Base-by-base conservation (phyloP, 2,888 invertebrate species). In the Stratiomys singularior region DNA sequence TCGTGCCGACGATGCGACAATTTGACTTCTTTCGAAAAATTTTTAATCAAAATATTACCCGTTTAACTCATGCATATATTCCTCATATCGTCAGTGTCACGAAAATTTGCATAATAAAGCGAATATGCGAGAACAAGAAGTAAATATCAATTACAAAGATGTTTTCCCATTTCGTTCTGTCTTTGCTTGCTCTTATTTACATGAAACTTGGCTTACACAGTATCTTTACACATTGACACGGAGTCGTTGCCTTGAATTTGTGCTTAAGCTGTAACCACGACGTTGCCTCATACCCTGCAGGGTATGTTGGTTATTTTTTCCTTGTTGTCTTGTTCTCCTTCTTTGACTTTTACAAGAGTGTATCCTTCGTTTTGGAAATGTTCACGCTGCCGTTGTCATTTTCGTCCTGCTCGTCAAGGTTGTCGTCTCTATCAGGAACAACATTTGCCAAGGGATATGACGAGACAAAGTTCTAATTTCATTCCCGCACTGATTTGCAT, bases 401-500 rank as follows among this genome's bases (percentile, higher is more conserved):
- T 13, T 52, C 52, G 52, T 52, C n/a, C 52, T 52, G 3, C 15
- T 52, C 15, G n/a, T 15, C 3, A 13, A 52, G 52, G 4, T 27
- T 25, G 25, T 47, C 52, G 15, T 13, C 46, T 28, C 15, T 71
- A 27, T 71, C 23, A 71, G 69, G 27, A 52, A 71, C 46, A 47
- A 47, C 69, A 47, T 71, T 71, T 71, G 69, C 69, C 47, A 71
- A 71, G 46, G 67, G 69, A 71, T 71, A 46, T 47, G 69, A 47
- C 52, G 69, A 71, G 64, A 74, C 66, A 64, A 74, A 78, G 66
- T 78, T 78, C 74, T 78, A 78, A 78, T 78, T 78, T 71, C 78
- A 78, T 78, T 47, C 78, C 78, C 63, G 47, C 74, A 66, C 74
- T 78, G 78, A 78, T 78, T 78, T 78, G 74, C 78, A 78, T 78